Conservation (phyloP, 2,888 invertebrate species). For the Linnaemya vulpina region DNA sequence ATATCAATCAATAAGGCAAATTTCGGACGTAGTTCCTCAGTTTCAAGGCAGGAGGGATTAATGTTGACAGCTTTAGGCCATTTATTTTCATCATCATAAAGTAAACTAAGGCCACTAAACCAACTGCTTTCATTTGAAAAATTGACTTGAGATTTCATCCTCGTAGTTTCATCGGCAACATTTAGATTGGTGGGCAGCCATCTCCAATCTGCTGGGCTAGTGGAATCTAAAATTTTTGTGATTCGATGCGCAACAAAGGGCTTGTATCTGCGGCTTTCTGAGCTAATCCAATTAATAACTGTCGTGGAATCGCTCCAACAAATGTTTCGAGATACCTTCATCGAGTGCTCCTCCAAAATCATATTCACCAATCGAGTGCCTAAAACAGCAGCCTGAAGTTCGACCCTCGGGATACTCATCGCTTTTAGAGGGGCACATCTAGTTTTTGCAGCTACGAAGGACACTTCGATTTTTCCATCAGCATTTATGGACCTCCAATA, state of each 20-base stretch:
- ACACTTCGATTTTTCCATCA: slow-evolving; percentile 12
- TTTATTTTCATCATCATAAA: background rate
- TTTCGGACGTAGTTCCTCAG: background rate
- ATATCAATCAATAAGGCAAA: background rate
- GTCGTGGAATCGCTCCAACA: slow-evolving; percentile 56
- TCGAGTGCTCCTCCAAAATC: slow-evolving; percentile 12
- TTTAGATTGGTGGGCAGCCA: too few species aligned
- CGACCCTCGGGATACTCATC: slow-evolving; percentile 55
- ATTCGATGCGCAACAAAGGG: slow-evolving; percentile 58
- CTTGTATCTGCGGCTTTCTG: slow-evolving; percentile 43
- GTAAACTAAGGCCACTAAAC: background rate
- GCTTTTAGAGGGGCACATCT: slow-evolving; percentile 63
- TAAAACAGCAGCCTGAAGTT: slow-evolving; percentile 48
- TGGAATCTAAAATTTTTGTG: slow-evolving; percentile 71
- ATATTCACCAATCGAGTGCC: background rate
- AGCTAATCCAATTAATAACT: slow-evolving; percentile 51
- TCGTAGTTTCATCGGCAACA: too few species aligned
- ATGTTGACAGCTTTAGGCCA: background rate
- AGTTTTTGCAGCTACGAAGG: slow-evolving; percentile 68
- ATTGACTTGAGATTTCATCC: background rate
- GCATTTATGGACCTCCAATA: slow-evolving; percentile 59
- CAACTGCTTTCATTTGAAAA: background rate
- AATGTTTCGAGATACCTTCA: slow-evolving; percentile 24
- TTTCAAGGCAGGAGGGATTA: too few species aligned
- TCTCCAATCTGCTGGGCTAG: slow-evolving; percentile 30